Conservation (phyloP, 2,113 vertebrate species). For the Perognathus longimembris region DNA sequence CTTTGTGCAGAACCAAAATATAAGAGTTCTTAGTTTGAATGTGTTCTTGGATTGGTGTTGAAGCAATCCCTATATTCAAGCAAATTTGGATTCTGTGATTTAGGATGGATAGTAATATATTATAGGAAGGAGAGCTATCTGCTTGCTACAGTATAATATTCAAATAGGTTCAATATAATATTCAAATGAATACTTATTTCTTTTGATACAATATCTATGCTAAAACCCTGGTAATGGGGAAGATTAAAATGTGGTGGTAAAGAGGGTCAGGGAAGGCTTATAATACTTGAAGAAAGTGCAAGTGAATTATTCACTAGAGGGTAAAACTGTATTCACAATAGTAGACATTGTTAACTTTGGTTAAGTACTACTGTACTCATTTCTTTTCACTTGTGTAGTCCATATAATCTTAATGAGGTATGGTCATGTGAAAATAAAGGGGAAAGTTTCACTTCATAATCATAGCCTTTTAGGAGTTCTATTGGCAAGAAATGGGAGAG, state of each 20-base stretch:
- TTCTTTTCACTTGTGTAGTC: slow-evolving; percentile 23
- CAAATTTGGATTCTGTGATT: neutral
- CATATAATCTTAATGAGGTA: neutral
- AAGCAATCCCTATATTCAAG: neutral
- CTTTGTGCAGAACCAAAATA: slow-evolving; percentile 14
- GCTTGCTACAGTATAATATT: neutral
- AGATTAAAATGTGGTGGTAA: neutral
- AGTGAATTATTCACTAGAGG: neutral
- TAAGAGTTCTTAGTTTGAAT: slow-evolving; percentile 18
- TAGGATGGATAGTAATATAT: neutral
- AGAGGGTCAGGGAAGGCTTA: neutral
- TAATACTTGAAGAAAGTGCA: slow-evolving; percentile 24
- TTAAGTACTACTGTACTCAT: slow-evolving; percentile 16
- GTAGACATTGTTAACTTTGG: neutral
- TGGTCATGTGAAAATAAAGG: slow-evolving; percentile 3
- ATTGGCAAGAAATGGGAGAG: neutral
- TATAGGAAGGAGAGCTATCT: neutral
- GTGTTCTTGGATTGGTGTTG: neutral
- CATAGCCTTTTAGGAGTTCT: slow-evolving; percentile 20
- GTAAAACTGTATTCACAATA: neutral
- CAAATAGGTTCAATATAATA: too few species aligned
- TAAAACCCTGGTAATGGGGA: neutral
- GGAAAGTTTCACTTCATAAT: neutral
- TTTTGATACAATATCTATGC: neutral
- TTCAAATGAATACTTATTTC: too few species aligned